phyloP scores from a whole-genome alignment of 2,888 invertebrate genomes.

The Noctuana brunneofusca region DNA sequence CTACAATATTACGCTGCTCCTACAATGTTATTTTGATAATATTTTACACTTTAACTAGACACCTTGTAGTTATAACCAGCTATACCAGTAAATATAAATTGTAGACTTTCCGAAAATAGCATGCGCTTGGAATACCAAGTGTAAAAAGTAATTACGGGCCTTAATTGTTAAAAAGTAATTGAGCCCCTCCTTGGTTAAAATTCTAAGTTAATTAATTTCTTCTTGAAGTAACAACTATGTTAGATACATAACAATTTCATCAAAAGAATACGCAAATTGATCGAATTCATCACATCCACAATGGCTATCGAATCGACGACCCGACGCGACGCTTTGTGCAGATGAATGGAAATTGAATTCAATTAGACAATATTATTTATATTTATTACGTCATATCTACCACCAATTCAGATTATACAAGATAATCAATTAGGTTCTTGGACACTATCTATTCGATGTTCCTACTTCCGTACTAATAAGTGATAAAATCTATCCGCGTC shows the following conservation, averaged over 20 bases:
- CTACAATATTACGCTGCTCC: too few relatives aligned
- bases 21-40: too few relatives aligned
- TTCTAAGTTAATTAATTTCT: too few relatives aligned
- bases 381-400: conserved; percentile 9
- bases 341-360: conserved; percentile 13
- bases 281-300: conserved; percentile 3
- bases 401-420: conserved; percentile 7
- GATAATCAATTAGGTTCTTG: conserved; percentile 14
- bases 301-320: not conserved
- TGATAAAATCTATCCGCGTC: not conserved
- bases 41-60: conserved; percentile 1
- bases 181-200: too few relatives aligned
- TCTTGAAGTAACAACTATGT: not conserved
- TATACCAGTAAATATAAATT: too few relatives aligned
- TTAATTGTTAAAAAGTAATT: too few relatives aligned
- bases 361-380: conserved; percentile 8
- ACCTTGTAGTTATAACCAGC: too few relatives aligned
- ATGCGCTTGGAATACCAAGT: too few relatives aligned
- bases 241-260: not conserved
- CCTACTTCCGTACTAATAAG: not conserved
- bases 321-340: too few relatives aligned
- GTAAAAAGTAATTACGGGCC: too few relatives aligned
- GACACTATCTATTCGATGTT: conserved; percentile 9
- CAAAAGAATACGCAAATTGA: not conserved
- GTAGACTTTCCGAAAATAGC: too few relatives aligned